Evolutionary conservation across 2,888 invertebrate species (phyloP), one percentile per base, ranked within the genome.

Genomic region (Ligdia adustata): DNA sequence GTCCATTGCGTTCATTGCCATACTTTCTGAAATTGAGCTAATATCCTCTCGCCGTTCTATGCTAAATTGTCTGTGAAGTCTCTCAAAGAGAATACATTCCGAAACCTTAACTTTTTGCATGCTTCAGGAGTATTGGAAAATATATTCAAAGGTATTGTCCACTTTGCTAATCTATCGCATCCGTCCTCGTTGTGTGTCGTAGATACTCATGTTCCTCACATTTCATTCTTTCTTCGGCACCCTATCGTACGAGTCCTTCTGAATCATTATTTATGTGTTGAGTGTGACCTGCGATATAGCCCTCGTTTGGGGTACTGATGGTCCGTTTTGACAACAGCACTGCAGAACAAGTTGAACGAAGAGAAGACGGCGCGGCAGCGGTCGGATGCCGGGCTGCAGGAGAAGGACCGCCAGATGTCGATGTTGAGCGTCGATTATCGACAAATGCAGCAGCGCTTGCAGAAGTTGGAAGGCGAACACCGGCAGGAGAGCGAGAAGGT

Each of bases 361-460:
- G 98, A 99, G 83, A 97, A 97, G 76, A 92, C 92, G 40, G 94
- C 95, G 2, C 92, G 98, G 34, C 97, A 97, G 75, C 94, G 96
- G 62, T 94, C 97, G 0, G 98, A 99, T 76, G 91, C 96, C 32
- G 93, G 94, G 50, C 95, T 94, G 9, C 97, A 99, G 82, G 98
- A 98, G 78, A 96, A 97, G 69, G 98, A 99, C 77, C 92, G 98
- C 0, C 97, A 98, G 82, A 95, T 98, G 76, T 98, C 97, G 6
- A 98, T 98, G 96, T 91, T 98, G 18, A 95, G 96, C 11, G 97
- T 99, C 1, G 99, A 99, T 84, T 96, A 98, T 78, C 92, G 97
- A n/a, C 98, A 98, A 88, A 95, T 98, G 70, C 97, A 97, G 73
- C 95, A 97, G 74, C 93, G 97, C 46, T 83, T 98, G 55, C 96